phyloP scores from a whole-genome alignment of 2,113 vertebrate genomes.

The Amphiprion ocellaris region DNA sequence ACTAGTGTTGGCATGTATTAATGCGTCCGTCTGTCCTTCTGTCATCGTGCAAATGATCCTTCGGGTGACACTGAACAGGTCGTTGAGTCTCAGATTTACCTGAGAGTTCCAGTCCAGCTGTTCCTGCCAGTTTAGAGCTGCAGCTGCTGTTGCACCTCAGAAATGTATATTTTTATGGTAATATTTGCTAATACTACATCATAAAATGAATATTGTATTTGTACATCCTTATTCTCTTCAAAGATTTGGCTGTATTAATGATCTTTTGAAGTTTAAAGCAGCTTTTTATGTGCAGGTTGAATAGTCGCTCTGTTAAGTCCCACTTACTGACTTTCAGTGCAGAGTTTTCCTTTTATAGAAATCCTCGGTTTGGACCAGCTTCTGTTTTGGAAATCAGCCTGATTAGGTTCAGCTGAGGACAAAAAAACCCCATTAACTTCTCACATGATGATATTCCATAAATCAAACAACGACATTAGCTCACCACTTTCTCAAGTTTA shows the following conservation, averaged over 20 bases:
- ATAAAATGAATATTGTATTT: neutral
- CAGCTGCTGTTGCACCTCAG: neutral
- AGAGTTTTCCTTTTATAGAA: conserved; percentile 46
- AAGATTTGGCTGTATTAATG: neutral
- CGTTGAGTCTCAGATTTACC: conserved; percentile 4
- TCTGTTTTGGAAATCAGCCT: conserved; percentile 44
- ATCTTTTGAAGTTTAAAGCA: neutral
- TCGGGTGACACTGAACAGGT: neutral
- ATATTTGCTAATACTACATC: too few relatives aligned
- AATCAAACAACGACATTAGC: neutral
- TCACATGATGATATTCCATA: neutral
- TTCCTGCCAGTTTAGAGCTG: conserved; percentile 4
- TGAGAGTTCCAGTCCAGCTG: neutral
- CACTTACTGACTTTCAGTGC: too few relatives aligned
- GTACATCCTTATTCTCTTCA: neutral
- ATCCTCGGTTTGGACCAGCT: neutral
- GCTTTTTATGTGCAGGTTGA: neutral
- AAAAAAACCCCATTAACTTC: too few relatives aligned
- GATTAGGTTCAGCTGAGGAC: neutral
- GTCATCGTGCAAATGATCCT: neutral
- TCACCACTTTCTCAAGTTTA: neutral
- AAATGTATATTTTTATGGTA: too few relatives aligned
- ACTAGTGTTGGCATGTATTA: conserved; percentile 13
- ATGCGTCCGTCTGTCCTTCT: neutral
- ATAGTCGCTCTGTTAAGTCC: neutral